Evolutionary conservation across 2,888 invertebrate genomes (phyloP).

Genomic region (Hofmannophila pseudospretella): DNA sequence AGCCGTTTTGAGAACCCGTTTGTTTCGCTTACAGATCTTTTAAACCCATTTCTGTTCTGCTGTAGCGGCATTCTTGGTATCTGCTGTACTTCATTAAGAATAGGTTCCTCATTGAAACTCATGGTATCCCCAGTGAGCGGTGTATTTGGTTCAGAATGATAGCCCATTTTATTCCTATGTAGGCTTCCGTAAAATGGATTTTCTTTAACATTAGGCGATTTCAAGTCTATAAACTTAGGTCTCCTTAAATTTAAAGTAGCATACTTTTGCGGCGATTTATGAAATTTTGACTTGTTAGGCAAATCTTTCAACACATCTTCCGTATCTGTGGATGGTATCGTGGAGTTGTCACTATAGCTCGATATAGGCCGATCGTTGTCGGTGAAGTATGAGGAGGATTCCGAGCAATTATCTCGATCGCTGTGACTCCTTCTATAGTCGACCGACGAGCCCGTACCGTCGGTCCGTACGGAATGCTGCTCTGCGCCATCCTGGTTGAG

Average conservation of each 20-base stretch:
- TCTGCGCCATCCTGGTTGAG: slow-evolving; percentile 60
- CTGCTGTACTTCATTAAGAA: slow-evolving; percentile 61
- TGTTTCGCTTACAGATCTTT: slow-evolving; percentile 66
- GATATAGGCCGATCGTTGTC: slow-evolving; percentile 73
- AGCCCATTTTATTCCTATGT: slow-evolving; percentile 64
- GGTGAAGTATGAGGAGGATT: slow-evolving; percentile 69
- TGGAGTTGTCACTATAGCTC: slow-evolving; percentile 72
- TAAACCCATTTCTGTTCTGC: slow-evolving; percentile 64
- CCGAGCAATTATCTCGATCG: slow-evolving; percentile 73
- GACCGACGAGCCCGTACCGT: slow-evolving; percentile 59
- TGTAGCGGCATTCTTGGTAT: slow-evolving; percentile 68
- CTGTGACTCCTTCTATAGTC: slow-evolving; percentile 69
- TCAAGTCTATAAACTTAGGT: slow-evolving; percentile 69
- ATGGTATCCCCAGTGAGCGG: slow-evolving; percentile 54
- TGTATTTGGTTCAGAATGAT: slow-evolving; percentile 72
- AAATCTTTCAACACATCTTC: slow-evolving; percentile 71
- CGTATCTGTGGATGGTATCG: slow-evolving; percentile 69
- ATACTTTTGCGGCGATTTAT: slow-evolving; percentile 70
- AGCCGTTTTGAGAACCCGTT: slow-evolving; percentile 68
- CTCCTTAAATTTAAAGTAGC: slow-evolving; percentile 67
- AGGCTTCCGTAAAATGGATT: slow-evolving; percentile 59
- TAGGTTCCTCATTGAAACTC: slow-evolving; percentile 48
- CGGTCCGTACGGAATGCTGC: slow-evolving; percentile 67
- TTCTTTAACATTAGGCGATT: slow-evolving; percentile 45
- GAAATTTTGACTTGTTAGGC: slow-evolving; percentile 68